These are phyloP conservation scores for Buceros bicornis DNA, from an alignment of 2,797 vertebrate species.

Conservation along the genomic window DNA sequence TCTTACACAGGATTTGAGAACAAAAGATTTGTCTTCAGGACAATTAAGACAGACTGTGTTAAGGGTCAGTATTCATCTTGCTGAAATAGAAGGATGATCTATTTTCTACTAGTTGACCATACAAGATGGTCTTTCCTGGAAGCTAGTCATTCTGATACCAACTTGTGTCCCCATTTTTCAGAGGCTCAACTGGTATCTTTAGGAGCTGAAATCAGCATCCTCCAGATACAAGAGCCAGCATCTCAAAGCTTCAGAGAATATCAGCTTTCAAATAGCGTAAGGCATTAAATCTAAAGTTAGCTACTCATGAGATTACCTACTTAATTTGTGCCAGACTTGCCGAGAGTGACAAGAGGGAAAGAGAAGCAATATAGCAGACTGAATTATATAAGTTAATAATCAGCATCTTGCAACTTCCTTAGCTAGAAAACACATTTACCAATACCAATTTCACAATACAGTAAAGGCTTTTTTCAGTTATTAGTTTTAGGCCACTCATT, in stretches of 20 bases:
- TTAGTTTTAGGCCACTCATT: neutral
- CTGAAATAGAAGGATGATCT: neutral
- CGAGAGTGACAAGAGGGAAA: neutral
- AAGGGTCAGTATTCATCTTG: neutral
- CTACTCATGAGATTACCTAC: conserved; percentile 44
- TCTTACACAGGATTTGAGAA: neutral
- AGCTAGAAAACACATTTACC: neutral
- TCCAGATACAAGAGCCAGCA: neutral
- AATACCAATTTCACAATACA: neutral
- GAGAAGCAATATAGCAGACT: conserved; percentile 1
- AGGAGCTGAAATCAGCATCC: conserved; percentile 10
- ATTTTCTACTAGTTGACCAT: neutral
- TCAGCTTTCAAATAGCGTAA: conserved; percentile 52
- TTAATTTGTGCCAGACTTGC: conserved; percentile 40
- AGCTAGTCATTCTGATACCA: neutral
- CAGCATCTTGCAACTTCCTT: neutral
- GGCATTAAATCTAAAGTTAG: conserved; percentile 57
- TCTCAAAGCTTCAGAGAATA: conserved; percentile 22
- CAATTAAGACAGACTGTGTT: neutral
- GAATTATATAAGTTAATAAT: neutral
- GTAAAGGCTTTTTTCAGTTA: neutral
- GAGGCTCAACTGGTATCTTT: neutral
- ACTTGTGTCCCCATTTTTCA: neutral
- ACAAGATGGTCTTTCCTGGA: neutral
- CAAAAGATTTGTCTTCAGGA: neutral